Conservation (phyloP, 1,140 invertebrate genomes). For the Leucophenga varia region DNA sequence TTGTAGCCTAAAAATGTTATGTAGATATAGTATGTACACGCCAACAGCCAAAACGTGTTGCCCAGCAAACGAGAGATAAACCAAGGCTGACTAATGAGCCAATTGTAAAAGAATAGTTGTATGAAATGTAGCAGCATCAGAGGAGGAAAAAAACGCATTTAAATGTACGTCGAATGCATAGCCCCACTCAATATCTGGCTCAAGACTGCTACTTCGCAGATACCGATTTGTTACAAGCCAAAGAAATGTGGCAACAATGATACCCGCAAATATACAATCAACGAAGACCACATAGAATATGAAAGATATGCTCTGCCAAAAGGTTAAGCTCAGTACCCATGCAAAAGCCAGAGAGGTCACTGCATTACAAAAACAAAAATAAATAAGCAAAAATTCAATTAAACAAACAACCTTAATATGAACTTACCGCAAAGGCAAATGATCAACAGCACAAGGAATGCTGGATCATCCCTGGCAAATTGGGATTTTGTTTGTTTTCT, state of each 20-base stretch:
- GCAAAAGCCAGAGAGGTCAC: conserved; percentile 90
- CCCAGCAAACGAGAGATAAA: conserved; percentile 82
- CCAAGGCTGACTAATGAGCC: conserved; percentile 72
- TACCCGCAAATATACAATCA: conserved; percentile 88
- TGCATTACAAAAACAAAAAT: conserved; percentile 56
- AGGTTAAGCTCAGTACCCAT: conserved; percentile 73
- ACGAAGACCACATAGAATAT: conserved; percentile 91
- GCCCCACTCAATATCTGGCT: conserved; percentile 94
- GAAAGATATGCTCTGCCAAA: conserved; percentile 81
- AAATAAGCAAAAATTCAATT: background rate
- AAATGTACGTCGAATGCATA: conserved; percentile 99
- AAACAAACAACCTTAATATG: background rate
- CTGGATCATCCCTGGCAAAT: conserved; percentile 98
- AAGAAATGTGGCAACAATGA: conserved; percentile 85
- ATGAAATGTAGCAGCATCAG: conserved; percentile 92
- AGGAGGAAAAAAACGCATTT: conserved; percentile 95
- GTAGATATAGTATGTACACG: conserved; percentile 91
- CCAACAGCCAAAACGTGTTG: conserved; percentile 93
- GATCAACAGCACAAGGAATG: conserved; percentile 91
- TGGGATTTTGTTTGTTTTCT: conserved; percentile 99
- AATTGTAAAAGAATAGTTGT: conserved; percentile 85
- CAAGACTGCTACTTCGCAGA: conserved; percentile 68
- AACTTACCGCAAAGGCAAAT: conserved; percentile 82
- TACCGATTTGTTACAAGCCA: conserved; percentile 88
- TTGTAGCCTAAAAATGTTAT: conserved; percentile 98